Base-by-base conservation (phyloP, 2,888 invertebrate species). In the Pelosia muscerda region DNA sequence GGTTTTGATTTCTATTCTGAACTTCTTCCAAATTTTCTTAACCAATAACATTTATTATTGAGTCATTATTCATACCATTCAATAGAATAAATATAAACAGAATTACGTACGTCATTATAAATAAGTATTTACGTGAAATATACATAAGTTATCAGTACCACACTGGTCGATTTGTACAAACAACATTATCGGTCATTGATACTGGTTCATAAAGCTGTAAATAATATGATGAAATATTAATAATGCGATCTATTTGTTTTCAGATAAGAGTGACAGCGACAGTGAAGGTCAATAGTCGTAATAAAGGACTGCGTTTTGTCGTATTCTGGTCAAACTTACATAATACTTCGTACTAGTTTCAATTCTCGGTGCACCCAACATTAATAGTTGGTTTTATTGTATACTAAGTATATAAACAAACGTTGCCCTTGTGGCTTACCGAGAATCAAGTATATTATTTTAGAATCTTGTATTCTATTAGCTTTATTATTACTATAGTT, bases 261-360 rank as follows among this genome's bases (percentile, higher is more conserved):
- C 96, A 98, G 98, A 98, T 96, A 98, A 98, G 96, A 98, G 98
- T 95, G 98, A 98, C 96, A 98, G 97, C 95, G 98, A 98, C 96
- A 98, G 98, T 95, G 98, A 98, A 96, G 98, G 98, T 95, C 98
- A 98, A 95, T 98, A 97, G 96, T 86, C 73, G 78, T 79, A 83
- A 80, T 72, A 77, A 80, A 82, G 87, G 86, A 89, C 89, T 89
- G 88, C 90, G 89, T 89, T 88, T 88, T 89, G 90, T 91, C 91
- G 89, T 91, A 94, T 95, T 95, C 95, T 95, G 95, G 95, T 95
- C 95, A 95, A 94, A 90, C 90, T 93, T 92, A 92, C 90, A 89
- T 94, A 92, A 92, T 93, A 91, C 83, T 89, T 86, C 86, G 85
- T 88, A 90, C 88, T 93, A 92, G 90, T 88, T 89, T 88, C 87